Evolutionary conservation across 2,113 vertebrate genomes (phyloP).

Genomic region (Pseudopipra pipra): DNA sequence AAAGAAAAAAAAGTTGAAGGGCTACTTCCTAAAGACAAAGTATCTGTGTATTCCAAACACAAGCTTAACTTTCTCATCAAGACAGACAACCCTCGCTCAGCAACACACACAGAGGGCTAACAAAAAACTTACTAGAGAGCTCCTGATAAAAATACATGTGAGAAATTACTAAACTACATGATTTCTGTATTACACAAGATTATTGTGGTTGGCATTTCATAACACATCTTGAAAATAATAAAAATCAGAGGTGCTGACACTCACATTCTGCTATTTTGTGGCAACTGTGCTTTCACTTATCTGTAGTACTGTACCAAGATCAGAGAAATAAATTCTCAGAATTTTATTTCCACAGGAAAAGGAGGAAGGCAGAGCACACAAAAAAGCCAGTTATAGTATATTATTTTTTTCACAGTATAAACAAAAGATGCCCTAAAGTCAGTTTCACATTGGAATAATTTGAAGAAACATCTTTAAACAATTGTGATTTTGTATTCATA

Average conservation of each 20-base stretch:
- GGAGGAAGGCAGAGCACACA: not conserved
- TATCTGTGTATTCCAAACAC: not conserved
- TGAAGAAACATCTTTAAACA: not conserved
- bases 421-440: not conserved
- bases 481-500: not conserved
- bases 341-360: not conserved
- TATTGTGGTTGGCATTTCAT: not conserved
- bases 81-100: not conserved
- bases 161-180: not conserved
- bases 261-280: not conserved
- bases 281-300: conserved; percentile 5
- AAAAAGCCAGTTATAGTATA: not conserved
- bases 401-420: not conserved
- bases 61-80: not conserved
- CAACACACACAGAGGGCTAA: not conserved
- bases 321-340: not conserved
- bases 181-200: not conserved
- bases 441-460: not conserved
- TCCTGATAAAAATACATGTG: not conserved
- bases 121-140: not conserved
- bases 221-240: not conserved
- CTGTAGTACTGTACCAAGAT: not conserved
- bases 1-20: not conserved
- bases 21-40: not conserved
- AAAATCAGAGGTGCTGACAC: not conserved